Percentiles rank a stretch among this genome's conserved stretches.
phyloP scores from a whole-genome alignment of 1,140 invertebrate genomes.

The Prorops nasuta region DNA sequence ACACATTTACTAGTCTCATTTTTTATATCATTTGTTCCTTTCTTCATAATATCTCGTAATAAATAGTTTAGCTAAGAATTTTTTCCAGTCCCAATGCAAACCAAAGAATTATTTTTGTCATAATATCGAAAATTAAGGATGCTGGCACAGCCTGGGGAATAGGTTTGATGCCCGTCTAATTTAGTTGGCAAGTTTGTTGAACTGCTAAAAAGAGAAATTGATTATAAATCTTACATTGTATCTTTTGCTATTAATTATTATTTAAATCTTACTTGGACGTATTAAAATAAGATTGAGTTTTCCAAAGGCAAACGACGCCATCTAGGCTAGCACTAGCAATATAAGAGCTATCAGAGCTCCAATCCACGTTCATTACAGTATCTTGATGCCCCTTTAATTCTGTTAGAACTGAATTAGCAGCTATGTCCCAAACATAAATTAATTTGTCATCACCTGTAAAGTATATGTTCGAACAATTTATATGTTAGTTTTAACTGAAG shows the following conservation, averaged over 20 bases:
- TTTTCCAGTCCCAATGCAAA: constrained; percentile 49
- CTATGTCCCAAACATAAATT: constrained; percentile 71
- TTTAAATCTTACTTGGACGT: constrained; percentile 47
- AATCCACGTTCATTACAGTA: constrained; percentile 62
- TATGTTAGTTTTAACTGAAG: neutral
- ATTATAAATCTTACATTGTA: constrained; percentile 5
- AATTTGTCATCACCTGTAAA: constrained; percentile 64
- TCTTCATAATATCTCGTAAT: too few species aligned
- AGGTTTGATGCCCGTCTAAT: constrained; percentile 38
- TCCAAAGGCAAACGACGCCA: constrained; percentile 63
- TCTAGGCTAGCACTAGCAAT: constrained; percentile 65
- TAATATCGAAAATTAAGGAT: constrained; percentile 51
- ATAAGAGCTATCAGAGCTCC: constrained; percentile 62
- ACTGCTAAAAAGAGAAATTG: constrained; percentile 35
- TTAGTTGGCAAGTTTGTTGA: constrained; percentile 30
- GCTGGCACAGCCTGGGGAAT: constrained; percentile 49
- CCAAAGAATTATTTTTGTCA: constrained; percentile 47
- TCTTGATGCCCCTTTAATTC: constrained; percentile 65
- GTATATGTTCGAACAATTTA: constrained; percentile 12
- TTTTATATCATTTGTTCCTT: neutral
- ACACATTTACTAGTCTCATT: too few species aligned
- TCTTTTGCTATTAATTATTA: neutral
- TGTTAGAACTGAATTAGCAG: constrained; percentile 60
- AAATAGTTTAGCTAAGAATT: constrained; percentile 5
- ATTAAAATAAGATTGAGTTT: constrained; percentile 50